Evolutionary conservation across 2,113 vertebrate species (phyloP).

Genomic region (Ammodytes marinus): DNA sequence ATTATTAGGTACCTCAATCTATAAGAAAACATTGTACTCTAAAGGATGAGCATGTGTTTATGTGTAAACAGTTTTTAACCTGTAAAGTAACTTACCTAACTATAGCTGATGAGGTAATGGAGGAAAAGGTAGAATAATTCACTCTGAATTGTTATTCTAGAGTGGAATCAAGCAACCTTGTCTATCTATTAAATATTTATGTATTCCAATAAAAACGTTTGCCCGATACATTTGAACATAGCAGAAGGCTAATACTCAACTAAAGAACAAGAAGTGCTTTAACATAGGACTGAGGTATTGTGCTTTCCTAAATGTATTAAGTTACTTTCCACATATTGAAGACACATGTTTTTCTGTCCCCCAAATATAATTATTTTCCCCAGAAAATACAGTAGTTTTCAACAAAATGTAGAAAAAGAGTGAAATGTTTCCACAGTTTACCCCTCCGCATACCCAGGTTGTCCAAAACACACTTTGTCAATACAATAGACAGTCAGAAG

Average conservation of each 20-base stretch:
- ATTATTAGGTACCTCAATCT: not conserved
- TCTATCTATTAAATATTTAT: not conserved
- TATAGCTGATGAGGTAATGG: not conserved
- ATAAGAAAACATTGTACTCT: not conserved
- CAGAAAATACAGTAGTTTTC: not conserved
- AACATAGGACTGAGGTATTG: not conserved
- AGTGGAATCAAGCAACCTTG: not conserved
- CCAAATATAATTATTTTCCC: not conserved
- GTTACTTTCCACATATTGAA: not conserved
- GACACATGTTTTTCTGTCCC: not conserved
- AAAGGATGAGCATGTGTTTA: not conserved
- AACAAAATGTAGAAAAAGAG: not conserved
- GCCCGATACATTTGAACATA: not conserved
- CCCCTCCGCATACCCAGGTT: not conserved
- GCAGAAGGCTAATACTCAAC: not conserved
- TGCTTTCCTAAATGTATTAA: too few relatives aligned
- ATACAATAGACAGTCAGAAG: not conserved
- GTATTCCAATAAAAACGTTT: not conserved
- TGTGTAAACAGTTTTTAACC: not conserved
- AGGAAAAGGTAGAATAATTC: not conserved
- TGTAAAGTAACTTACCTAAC: not conserved
- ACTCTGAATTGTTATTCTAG: not conserved
- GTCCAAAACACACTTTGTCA: not conserved
- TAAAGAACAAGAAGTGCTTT: not conserved
- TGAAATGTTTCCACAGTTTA: not conserved